Conservation (phyloP, 2,797 vertebrate genomes). For the Lacerta viridis region DNA sequence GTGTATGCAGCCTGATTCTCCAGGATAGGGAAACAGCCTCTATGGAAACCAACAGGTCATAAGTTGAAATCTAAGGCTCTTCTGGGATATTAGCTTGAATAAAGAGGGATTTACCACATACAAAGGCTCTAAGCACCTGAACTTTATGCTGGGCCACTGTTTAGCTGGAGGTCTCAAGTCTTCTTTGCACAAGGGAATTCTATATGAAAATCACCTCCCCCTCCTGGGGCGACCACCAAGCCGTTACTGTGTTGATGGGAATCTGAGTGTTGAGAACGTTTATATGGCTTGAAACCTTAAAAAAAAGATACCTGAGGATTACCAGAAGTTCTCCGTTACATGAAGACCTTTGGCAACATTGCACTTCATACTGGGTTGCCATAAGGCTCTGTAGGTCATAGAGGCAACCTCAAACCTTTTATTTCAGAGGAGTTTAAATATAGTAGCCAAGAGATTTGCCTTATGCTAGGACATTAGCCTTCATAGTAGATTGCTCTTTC, state of each 20-base stretch:
- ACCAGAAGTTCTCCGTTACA: not conserved
- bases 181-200: not conserved
- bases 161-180: too few species aligned
- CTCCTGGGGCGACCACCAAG: not conserved
- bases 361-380: not conserved
- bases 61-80: not conserved
- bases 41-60: conserved; percentile 7
- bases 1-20: not conserved
- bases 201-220: too few species aligned
- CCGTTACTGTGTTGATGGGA: too few species aligned
- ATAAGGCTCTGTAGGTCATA: not conserved
- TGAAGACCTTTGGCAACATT: not conserved
- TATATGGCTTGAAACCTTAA: not conserved
- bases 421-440: not conserved
- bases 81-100: not conserved
- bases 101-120: not conserved
- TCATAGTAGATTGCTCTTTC: not conserved
- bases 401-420: not conserved
- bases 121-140: not conserved
- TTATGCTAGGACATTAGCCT: too few species aligned
- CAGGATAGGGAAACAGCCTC: conserved; percentile 2
- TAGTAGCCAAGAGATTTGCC: not conserved
- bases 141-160: not conserved
- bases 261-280: not conserved
- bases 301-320: not conserved